phyloP scores from a whole-genome alignment of 2,888 invertebrate species.

The Itoplectis maculator region DNA sequence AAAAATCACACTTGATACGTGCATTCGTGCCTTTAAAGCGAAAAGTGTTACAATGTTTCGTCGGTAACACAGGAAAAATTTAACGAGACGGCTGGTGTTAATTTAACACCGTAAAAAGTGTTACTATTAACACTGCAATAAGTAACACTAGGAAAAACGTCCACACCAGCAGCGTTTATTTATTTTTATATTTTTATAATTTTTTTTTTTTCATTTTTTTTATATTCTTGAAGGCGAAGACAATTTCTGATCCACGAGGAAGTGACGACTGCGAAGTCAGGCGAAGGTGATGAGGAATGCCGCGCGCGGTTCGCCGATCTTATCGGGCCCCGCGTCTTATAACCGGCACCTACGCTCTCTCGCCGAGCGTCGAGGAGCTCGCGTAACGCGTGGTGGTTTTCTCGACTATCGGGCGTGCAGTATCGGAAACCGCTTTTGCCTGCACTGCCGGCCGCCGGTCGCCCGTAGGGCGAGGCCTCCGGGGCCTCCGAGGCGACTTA shows the following conservation, averaged over 20 bases:
- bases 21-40: too few species aligned
- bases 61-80: too few species aligned
- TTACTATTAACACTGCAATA: too few species aligned
- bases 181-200: slow-evolving; percentile 14
- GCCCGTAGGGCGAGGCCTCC: not conserved
- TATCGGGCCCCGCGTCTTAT: slow-evolving; percentile 72
- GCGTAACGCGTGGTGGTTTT: slow-evolving; percentile 37
- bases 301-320: slow-evolving; percentile 69
- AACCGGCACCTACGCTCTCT: slow-evolving; percentile 76
- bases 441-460: slow-evolving; percentile 2
- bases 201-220: not conserved
- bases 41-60: too few species aligned
- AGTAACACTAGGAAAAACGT: too few species aligned
- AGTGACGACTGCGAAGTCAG: slow-evolving; percentile 49
- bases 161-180: too few species aligned
- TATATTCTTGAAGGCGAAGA: slow-evolving; percentile 13
- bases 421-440: slow-evolving; percentile 47
- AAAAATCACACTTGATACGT: too few species aligned
- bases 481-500: too few species aligned
- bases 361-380: slow-evolving; percentile 8
- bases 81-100: too few species aligned
- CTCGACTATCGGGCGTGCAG: slow-evolving; percentile 48
- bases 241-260: slow-evolving; percentile 61
- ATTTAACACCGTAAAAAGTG: too few species aligned
- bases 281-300: slow-evolving; percentile 52